These are phyloP conservation scores for Calypte anna DNA, from an alignment of 2,113 vertebrate genomes.

Conservation along the genomic window DNA sequence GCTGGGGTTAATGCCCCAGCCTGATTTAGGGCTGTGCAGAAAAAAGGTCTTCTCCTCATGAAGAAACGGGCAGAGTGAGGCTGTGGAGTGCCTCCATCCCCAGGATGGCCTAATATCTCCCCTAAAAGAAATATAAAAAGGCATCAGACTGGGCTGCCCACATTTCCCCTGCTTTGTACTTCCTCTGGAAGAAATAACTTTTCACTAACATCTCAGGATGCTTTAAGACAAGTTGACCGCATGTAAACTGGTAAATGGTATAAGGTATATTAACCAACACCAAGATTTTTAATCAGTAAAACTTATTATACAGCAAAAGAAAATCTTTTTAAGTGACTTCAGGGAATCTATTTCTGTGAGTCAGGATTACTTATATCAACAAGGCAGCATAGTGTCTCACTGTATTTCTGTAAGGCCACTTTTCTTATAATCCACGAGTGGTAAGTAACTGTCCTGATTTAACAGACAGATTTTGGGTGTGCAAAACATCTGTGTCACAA, in stretches of 20 bases:
- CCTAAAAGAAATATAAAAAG: neutral
- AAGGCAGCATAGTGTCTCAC: neutral
- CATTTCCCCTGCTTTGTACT: neutral
- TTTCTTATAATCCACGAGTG: neutral
- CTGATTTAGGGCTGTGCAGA: neutral
- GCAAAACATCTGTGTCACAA: neutral
- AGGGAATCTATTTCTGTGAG: neutral
- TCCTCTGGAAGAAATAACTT: neutral
- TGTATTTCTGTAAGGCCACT: neutral
- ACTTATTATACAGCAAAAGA: neutral
- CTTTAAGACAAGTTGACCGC: neutral
- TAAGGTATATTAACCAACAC: neutral
- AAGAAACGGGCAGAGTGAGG: neutral
- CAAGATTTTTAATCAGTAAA: neutral
- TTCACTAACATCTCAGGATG: neutral
- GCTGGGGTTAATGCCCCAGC: too few species aligned
- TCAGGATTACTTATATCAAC: neutral
- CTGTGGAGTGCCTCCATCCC: rapidly evolving
- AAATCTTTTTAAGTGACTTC: neutral
- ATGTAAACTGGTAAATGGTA: neutral
- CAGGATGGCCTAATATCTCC: neutral
- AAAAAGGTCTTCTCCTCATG: neutral
- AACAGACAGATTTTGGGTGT: neutral
- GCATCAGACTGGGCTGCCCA: neutral
- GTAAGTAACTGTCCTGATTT: neutral